Evolutionary conservation across 2,888 invertebrate species (phyloP).

Genomic region (Caenorhabditis wallacei): DNA sequence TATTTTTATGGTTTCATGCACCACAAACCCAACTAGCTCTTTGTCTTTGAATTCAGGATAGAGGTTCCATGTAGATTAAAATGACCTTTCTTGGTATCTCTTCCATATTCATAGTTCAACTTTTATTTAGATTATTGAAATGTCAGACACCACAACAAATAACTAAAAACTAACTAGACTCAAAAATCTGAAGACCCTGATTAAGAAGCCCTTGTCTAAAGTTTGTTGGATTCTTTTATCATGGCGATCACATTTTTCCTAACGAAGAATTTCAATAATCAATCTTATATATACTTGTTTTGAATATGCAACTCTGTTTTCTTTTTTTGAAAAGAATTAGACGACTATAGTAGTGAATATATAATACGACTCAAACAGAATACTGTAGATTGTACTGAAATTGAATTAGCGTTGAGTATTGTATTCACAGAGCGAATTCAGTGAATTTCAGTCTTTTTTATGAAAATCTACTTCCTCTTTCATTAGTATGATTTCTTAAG

Average conservation of each 20-base stretch:
- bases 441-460: no score
- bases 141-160: background rate
- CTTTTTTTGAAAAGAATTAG: background rate
- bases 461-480: no score
- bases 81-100: no score
- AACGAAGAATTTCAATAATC: background rate
- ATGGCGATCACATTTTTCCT: background rate
- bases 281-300: no score
- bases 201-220: background rate
- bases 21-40: constrained; percentile 28
- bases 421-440: no score
- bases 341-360: background rate
- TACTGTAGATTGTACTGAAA: background rate
- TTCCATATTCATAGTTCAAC: no score
- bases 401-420: no score
- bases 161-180: background rate
- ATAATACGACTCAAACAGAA: background rate
- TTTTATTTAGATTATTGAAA: background rate
- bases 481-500: no score
- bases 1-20: constrained; percentile 52
- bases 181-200: background rate
- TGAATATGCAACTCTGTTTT: background rate
- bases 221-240: background rate
- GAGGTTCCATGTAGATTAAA: background rate
- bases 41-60: background rate